Evolutionary conservation across 2,113 vertebrate species (phyloP).

Genomic region (Tursiops truncatus): DNA sequence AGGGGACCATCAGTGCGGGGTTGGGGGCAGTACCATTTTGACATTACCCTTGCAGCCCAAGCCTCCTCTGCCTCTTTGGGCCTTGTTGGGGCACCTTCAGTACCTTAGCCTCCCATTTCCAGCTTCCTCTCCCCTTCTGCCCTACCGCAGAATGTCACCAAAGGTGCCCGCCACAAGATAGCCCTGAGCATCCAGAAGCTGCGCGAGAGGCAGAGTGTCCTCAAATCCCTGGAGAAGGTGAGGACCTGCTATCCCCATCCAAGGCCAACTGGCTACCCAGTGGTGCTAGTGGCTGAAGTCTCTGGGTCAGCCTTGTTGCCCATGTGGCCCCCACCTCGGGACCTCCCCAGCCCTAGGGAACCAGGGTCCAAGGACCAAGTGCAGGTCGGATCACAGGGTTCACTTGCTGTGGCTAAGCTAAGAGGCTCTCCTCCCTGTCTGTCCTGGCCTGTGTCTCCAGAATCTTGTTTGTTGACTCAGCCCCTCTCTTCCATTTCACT

Average conservation of each 20-base stretch:
- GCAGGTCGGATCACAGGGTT: background rate
- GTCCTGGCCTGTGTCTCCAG: background rate
- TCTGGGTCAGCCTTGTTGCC: slow-evolving; percentile 3
- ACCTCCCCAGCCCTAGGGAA: background rate
- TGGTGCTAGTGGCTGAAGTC: background rate
- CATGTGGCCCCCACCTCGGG: background rate
- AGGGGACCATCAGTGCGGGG: background rate
- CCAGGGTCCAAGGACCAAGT: background rate
- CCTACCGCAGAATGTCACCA: slow-evolving; percentile 91
- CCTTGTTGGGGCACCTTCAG: background rate
- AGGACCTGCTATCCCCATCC: background rate
- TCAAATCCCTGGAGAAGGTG: slow-evolving; percentile 96
- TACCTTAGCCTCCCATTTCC: background rate
- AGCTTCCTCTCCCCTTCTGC: slow-evolving; percentile 6
- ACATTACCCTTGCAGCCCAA: background rate
- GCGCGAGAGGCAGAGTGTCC: slow-evolving; percentile 91
- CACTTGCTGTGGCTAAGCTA: background rate
- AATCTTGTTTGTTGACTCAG: background rate
- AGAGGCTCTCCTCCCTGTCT: background rate
- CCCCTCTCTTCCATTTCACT: background rate
- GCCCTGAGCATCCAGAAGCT: slow-evolving; percentile 97
- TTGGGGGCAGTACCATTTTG: background rate
- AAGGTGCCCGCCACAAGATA: slow-evolving; percentile 96
- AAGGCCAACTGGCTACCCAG: background rate
- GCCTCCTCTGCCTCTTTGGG: background rate